These are phyloP conservation scores for Thripadectes ignobilis DNA, from an alignment of 2,797 vertebrate species.

Conservation along the genomic window DNA sequence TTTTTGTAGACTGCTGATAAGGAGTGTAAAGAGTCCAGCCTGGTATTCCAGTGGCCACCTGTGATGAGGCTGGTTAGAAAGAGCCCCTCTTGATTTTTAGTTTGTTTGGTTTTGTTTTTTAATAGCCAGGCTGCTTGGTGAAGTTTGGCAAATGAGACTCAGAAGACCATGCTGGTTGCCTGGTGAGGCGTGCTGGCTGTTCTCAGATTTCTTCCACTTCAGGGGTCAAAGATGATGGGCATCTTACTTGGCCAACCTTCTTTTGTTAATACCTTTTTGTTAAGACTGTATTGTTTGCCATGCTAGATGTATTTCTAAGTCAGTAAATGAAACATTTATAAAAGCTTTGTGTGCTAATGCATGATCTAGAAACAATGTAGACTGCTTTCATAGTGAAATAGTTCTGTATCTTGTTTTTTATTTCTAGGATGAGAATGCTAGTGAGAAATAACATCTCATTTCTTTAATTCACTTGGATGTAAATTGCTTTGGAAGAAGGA, in stretches of 20 bases:
- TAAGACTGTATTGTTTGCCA: not conserved
- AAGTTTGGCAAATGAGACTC: not conserved
- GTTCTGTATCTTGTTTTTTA: not conserved
- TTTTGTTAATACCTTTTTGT: not conserved
- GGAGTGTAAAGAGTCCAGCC: not conserved
- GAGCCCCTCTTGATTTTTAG: not conserved
- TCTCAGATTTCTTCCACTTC: not conserved
- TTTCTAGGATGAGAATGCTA: not conserved
- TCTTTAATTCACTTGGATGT: not conserved
- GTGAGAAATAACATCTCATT: not conserved
- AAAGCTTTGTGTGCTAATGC: not conserved
- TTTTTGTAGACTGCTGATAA: not conserved
- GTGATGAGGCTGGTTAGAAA: not conserved
- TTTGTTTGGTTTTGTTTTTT: not conserved
- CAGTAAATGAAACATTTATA: not conserved
- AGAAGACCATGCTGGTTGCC: accelerated
- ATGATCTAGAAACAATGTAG: not conserved
- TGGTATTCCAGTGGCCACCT: not conserved
- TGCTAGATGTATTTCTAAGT: not conserved
- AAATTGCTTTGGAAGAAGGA: not conserved
- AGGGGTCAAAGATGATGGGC: not conserved
- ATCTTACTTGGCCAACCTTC: not conserved
- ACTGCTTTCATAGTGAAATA: not conserved
- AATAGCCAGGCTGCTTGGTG: not conserved
- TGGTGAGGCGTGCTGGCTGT: not conserved